phyloP scores from a whole-genome alignment of 2,797 vertebrate genomes.

The Falco naumanni region DNA sequence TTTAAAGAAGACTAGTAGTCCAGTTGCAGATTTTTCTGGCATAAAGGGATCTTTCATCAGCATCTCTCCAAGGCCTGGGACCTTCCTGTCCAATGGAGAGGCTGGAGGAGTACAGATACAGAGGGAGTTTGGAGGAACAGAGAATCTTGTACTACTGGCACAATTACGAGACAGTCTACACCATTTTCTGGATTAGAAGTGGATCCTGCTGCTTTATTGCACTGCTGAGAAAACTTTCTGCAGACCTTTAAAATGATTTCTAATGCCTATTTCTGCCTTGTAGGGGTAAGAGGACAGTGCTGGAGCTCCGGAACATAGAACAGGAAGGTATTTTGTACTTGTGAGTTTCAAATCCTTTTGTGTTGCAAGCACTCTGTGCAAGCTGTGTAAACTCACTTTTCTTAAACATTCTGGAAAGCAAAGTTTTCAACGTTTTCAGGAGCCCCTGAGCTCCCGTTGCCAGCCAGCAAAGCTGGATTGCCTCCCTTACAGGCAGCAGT shows the following conservation, averaged over 20 bases:
- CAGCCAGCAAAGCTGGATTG: not conserved
- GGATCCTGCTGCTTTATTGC: not conserved
- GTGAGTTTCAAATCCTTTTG: not conserved
- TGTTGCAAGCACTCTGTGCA: not conserved
- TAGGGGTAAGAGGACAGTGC: not conserved
- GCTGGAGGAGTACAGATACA: not conserved
- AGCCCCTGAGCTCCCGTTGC: not conserved
- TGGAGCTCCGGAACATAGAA: not conserved
- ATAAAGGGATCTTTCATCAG: not conserved
- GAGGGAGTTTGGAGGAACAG: not conserved
- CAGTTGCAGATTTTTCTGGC: not conserved
- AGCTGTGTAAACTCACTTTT: slow-evolving; percentile 9
- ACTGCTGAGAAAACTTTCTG: not conserved
- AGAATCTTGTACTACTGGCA: not conserved
- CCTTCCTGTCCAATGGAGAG: not conserved
- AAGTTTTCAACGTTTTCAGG: not conserved
- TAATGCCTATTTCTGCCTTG: not conserved
- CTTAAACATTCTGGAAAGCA: not conserved
- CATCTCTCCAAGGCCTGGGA: not conserved
- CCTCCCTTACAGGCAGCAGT: not conserved
- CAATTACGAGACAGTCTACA: not conserved
- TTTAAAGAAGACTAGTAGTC: not conserved
- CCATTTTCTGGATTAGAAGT: not conserved
- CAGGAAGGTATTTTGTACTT: not conserved
- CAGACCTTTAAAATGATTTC: not conserved